phyloP scores from a whole-genome alignment of 2,797 vertebrate species.

The Peromyscus eremicus region DNA sequence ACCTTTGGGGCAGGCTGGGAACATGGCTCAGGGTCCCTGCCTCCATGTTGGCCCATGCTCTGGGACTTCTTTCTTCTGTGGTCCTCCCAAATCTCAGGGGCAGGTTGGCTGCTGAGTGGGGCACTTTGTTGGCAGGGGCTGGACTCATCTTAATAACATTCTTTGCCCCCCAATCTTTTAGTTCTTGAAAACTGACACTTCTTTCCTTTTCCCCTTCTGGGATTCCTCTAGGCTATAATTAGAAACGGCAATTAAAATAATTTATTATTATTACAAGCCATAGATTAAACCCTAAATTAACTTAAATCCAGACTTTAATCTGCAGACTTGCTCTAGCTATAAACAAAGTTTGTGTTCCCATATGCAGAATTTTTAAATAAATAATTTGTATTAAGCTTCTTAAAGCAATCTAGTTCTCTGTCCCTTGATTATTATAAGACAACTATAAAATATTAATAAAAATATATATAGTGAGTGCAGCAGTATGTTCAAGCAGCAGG shows the following conservation, averaged over 20 bases:
- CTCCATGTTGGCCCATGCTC: conserved; percentile 78
- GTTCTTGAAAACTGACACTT: conserved; percentile 86
- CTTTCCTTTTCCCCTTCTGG: conserved; percentile 84
- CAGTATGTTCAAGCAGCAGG: conserved; percentile 59
- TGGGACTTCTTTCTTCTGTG: conserved; percentile 80
- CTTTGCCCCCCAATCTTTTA: conserved; percentile 86
- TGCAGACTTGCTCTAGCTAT: conserved; percentile 52
- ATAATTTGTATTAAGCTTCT: conserved; percentile 76
- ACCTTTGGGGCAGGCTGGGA: conserved; percentile 83
- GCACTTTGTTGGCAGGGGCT: conserved; percentile 81
- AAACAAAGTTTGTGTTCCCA: conserved; percentile 68
- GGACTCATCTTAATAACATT: conserved; percentile 82
- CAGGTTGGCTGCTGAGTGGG: conserved; percentile 83
- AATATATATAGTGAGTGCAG: conserved; percentile 62
- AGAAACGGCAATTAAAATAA: conserved; percentile 56
- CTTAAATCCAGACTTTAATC: conserved; percentile 73
- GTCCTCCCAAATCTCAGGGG: conserved; percentile 88
- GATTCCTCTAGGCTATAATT: conserved; percentile 82
- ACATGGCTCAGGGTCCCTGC: conserved; percentile 47
- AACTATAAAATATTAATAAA: conserved; percentile 78
- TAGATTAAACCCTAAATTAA: conserved; percentile 62
- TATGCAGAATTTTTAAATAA: conserved; percentile 69
- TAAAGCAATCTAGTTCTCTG: conserved; percentile 73
- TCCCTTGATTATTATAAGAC: conserved; percentile 74
- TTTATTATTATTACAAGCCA: conserved; percentile 60